These are phyloP conservation scores for Ictalurus furcatus DNA, from an alignment of 2,113 vertebrate species.

Conservation along the genomic window DNA sequence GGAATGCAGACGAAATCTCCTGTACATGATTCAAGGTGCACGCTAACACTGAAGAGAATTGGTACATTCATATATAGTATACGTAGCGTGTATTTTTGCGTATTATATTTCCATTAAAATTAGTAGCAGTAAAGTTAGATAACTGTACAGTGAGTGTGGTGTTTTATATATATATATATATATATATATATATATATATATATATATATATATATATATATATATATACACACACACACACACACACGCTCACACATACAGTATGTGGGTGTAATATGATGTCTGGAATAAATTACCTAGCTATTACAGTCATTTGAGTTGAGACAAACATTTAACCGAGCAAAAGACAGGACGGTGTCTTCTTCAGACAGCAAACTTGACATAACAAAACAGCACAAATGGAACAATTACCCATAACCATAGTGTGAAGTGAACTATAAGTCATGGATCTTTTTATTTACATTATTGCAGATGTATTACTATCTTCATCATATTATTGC, in stretches of 20 bases:
- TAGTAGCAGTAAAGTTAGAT: slow-evolving; percentile 26
- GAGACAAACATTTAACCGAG: not conserved
- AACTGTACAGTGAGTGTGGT: slow-evolving; percentile 34
- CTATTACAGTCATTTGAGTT: slow-evolving; percentile 26
- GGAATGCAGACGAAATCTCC: slow-evolving; percentile 21
- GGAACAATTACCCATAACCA: slow-evolving; percentile 2
- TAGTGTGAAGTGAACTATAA: slow-evolving; percentile 4
- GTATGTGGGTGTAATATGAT: slow-evolving; percentile 11
- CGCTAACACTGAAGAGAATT: slow-evolving; percentile 38
- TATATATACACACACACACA: not conserved
- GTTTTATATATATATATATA: not conserved
- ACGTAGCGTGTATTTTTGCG: slow-evolving; percentile 34
- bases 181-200: not conserved
- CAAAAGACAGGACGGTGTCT: slow-evolving; percentile 23
- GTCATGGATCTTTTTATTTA: slow-evolving; percentile 36
- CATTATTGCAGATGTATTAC: slow-evolving; percentile 39
- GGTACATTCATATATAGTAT: slow-evolving; percentile 52
- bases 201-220: not conserved
- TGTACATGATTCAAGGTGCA: slow-evolving; percentile 40
- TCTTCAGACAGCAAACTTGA: slow-evolving; percentile 13
- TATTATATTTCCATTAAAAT: slow-evolving; percentile 32
- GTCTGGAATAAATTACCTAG: slow-evolving; percentile 36
- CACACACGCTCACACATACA: not conserved
- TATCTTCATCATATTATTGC: slow-evolving; percentile 30
- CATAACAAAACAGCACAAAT: slow-evolving; percentile 11